phyloP scores from a whole-genome alignment of 2,888 invertebrate species.

The Conus canariensis region DNA sequence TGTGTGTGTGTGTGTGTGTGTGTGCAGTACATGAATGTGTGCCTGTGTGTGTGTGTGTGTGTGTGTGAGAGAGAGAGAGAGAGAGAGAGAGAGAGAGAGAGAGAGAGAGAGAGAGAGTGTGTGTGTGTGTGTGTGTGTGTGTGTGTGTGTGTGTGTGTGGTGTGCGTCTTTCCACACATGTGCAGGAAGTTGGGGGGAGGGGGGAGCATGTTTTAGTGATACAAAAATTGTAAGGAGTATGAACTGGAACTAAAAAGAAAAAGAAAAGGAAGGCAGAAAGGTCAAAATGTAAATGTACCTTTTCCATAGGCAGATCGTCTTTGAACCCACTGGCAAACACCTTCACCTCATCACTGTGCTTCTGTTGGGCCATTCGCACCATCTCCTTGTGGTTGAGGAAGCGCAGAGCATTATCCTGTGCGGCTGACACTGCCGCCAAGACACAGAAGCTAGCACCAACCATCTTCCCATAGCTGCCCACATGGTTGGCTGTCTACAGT shows the following conservation, averaged over 20 bases:
- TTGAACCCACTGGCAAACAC: background rate
- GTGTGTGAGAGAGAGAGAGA: no score
- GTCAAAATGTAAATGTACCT: background rate
- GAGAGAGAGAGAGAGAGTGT: no score
- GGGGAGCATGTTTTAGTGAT: no score
- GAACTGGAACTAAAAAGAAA: background rate
- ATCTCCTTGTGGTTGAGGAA: constrained; percentile 15
- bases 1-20: no score
- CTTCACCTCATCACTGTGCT: background rate
- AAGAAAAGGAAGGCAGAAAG: background rate
- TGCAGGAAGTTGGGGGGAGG: no score
- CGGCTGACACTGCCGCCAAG: background rate
- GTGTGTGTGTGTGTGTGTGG: no score
- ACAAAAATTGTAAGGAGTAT: no score
- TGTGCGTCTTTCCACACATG: no score
- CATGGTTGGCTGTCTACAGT: background rate
- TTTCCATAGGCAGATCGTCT: background rate
- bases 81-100: no score
- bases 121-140: no score
- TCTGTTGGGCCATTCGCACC: background rate
- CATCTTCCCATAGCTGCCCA: background rate
- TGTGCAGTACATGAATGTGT: no score
- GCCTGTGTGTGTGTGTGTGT: no score
- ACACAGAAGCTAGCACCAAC: constrained; percentile 9
- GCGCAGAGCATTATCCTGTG: background rate